phyloP scores from a whole-genome alignment of 2,888 invertebrate species.

The Synanthedon andrenaeformis region DNA sequence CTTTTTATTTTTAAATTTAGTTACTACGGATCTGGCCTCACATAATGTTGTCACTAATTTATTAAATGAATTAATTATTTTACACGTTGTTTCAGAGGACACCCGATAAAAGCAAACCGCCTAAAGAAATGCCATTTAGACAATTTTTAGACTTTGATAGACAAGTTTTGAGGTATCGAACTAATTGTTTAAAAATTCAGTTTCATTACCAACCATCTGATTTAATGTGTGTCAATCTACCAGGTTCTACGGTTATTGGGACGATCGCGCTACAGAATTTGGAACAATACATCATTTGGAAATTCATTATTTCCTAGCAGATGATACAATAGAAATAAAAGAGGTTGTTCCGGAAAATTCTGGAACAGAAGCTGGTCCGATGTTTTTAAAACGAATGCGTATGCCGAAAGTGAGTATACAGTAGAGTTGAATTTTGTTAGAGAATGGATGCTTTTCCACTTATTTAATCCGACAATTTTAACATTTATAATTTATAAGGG shows the following conservation, averaged over 20 bases:
- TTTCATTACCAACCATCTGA: neutral
- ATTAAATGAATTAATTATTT: too few relatives aligned
- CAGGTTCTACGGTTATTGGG: conserved; percentile 91
- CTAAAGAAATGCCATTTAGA: conserved; percentile 74
- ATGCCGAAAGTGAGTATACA: conserved; percentile 76
- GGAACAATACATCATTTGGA: conserved; percentile 84
- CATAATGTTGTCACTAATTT: too few relatives aligned
- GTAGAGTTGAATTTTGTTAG: too few relatives aligned
- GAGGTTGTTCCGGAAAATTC: conserved; percentile 77
- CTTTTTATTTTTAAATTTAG: too few relatives aligned
- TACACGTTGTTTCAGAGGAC: conserved; percentile 40
- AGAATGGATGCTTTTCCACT: neutral
- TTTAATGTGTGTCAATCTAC: neutral
- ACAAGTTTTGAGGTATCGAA: conserved; percentile 59
- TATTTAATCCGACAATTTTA: too few relatives aligned
- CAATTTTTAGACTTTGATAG: conserved; percentile 88
- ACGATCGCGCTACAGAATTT: conserved; percentile 81
- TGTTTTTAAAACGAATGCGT: conserved; percentile 80
- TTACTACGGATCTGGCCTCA: neutral
- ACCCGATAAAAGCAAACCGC: conserved; percentile 24
- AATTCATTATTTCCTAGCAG: conserved; percentile 86
- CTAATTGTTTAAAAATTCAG: neutral
- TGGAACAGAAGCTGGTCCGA: conserved; percentile 77
- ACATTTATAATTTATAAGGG: neutral
- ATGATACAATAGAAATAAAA: conserved; percentile 90